Conservation (phyloP, 2,113 vertebrate genomes). For the Hypocryptadius cinnamomeus region DNA sequence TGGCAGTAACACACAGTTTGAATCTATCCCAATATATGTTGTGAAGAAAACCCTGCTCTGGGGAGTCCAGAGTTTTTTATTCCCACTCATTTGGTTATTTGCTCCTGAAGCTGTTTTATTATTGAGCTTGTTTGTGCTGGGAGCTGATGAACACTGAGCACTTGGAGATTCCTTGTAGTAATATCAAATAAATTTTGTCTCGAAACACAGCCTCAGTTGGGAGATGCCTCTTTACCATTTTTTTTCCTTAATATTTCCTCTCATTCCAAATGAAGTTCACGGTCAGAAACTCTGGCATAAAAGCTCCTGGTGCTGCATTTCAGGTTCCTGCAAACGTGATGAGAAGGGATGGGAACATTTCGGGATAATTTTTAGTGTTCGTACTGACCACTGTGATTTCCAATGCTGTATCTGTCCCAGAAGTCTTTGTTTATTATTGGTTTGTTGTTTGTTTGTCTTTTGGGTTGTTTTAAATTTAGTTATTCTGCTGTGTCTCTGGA, state of each 20-base stretch:
- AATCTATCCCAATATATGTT: neutral
- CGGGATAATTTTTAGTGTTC: neutral
- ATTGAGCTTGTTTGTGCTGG: neutral
- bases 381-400: rapidly evolving
- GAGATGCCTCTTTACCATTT: neutral
- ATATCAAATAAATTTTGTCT: neutral
- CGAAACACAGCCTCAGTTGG: neutral
- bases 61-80: neutral
- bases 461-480: neutral
- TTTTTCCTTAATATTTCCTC: neutral
- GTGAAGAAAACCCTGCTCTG: neutral
- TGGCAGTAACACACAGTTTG: neutral
- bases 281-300: neutral
- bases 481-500: neutral
- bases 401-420: neutral
- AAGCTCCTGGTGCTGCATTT: neutral
- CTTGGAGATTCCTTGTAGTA: neutral
- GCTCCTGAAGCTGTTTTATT: neutral
- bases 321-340: neutral
- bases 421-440: neutral
- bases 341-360: neutral
- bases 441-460: neutral
- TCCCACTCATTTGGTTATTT: neutral
- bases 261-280: neutral
- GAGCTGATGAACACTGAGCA: neutral